phyloP scores from a whole-genome alignment of 2,888 invertebrate species.

The Podabrus alpinus region DNA sequence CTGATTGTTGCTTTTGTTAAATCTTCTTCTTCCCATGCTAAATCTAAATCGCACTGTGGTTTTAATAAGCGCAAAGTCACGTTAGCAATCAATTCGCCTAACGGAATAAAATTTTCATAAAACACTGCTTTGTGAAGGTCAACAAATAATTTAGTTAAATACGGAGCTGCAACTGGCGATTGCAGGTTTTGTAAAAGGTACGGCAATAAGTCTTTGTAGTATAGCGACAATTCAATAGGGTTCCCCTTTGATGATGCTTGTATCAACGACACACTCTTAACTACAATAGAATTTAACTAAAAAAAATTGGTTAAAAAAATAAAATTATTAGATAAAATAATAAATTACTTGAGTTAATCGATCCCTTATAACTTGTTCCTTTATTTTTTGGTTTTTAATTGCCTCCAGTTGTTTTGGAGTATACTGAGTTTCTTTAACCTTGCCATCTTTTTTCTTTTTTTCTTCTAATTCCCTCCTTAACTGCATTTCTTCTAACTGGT shows the following conservation, averaged over 20 bases:
- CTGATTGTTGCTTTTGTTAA: constrained; percentile 65
- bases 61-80: constrained; percentile 74
- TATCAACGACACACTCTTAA: constrained; percentile 58
- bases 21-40: constrained; percentile 76
- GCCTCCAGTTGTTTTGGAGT: constrained; percentile 92
- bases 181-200: constrained; percentile 66
- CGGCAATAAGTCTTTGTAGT: constrained; percentile 63
- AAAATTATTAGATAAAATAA: constrained; percentile 2
- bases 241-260: constrained; percentile 61
- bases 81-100: constrained; percentile 69
- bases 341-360: constrained; percentile 65
- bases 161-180: constrained; percentile 78
- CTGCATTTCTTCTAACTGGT: constrained; percentile 93
- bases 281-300: constrained; percentile 52
- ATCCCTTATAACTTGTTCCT: constrained; percentile 78
- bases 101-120: constrained; percentile 50
- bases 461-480: constrained; percentile 91
- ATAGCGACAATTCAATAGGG: constrained; percentile 57
- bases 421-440: constrained; percentile 73
- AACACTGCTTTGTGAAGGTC: constrained; percentile 65
- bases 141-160: constrained; percentile 64
- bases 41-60: constrained; percentile 79
- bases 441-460: constrained; percentile 77
- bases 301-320: constrained; percentile 31
- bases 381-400: constrained; percentile 81